Conservation (phyloP, 2,797 vertebrate species). For the Nyctalus aviator region DNA sequence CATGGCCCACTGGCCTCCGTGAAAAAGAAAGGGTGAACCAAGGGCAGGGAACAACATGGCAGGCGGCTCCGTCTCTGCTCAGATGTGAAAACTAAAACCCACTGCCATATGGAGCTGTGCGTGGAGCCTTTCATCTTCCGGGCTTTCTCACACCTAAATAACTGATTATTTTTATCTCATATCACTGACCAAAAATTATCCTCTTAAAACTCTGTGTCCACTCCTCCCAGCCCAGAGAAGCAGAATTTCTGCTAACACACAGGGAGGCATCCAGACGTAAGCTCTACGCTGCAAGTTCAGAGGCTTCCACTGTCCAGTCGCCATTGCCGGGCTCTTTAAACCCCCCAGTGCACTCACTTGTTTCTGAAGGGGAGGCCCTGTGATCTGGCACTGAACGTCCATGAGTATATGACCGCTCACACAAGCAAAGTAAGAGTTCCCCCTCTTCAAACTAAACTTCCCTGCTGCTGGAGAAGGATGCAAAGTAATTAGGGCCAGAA, state of each 20-base stretch:
- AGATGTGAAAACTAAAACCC: slow-evolving; percentile 22
- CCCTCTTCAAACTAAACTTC: neutral
- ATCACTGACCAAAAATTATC: neutral
- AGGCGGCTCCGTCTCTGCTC: neutral
- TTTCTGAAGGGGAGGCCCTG: neutral
- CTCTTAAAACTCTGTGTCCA: neutral
- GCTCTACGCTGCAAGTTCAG: neutral
- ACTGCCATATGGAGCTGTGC: neutral
- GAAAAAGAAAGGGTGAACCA: neutral
- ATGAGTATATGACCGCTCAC: neutral
- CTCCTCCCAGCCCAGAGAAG: neutral
- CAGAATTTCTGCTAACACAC: neutral
- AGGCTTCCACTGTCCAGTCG: neutral
- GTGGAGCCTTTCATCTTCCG: neutral
- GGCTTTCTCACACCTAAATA: neutral
- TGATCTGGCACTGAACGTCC: neutral
- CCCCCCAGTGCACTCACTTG: neutral
- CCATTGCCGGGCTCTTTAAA: neutral
- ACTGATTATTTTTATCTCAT: neutral
- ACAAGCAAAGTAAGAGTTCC: neutral
- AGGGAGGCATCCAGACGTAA: neutral
- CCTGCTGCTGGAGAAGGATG: neutral
- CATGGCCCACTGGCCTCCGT: neutral
- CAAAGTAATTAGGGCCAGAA: neutral
- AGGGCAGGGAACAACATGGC: neutral